Base-by-base conservation (phyloP, 2,113 vertebrate species). In the Cichladusa arquata region DNA sequence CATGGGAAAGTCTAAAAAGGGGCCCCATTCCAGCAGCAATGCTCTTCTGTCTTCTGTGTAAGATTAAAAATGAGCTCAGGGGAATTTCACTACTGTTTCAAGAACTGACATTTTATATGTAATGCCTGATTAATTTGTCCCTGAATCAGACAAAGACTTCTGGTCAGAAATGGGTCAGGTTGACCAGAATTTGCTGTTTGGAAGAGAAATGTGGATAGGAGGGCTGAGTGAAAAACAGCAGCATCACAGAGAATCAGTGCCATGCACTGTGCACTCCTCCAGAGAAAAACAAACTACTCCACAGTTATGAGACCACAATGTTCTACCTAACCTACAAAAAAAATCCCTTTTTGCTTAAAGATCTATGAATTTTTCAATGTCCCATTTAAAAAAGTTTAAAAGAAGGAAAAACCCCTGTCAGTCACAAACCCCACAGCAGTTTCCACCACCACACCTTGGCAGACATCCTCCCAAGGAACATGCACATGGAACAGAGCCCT, bases 401-500 rank as follows among this genome's bases (percentile, higher is more conserved):
- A 28, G 28, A 53, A 17, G 51, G 29, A 53, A 74, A 61, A 5
- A 5, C 0, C 24, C 34, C 44, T n/a, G 72, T 61, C 91, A 87
- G 25, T 86, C 76, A 70, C 31, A 88, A 74, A 84, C 23, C 65
- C 4, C n/a, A 34, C 16, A 42, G 53, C 56, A 26, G 7, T 33
- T 71, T 71, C 82, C 34, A 28, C 5, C 15, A 34, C 2, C 11
- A 33, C 44, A 19, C 69, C 36, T 45, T 64, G 61, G 42, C 71
- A 64, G 26, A 42, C 9, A 58, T 33, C 33, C 70, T 86, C 53
- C 33, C 18, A 31, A 42, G 1, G 5, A 38, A 29, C 9, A 2
- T 1, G 1, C 3, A 9, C 11, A 8, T 0, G 2, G 31, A 34
- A n/a, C 29, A 23, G 60, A 69, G 8, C 26, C 44, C 54, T 65